A percentile compares a stretch with the other conserved stretches of the same genome.
Conservation (phyloP, 1,140 invertebrate species). For the Nixonia krombeini region DNA sequence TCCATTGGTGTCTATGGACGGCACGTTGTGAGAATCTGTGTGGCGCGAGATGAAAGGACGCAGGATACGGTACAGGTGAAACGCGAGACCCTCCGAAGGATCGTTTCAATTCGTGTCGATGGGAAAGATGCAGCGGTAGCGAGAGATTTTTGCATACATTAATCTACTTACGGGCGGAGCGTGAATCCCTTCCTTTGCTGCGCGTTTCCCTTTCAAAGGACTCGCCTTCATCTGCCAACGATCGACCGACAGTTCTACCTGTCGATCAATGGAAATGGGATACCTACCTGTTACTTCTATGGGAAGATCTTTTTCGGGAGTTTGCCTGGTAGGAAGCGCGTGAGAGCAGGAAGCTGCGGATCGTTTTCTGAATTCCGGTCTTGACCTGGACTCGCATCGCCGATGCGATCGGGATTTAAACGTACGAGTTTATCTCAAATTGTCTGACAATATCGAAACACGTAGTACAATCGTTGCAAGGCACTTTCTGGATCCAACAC, state of each 20-base stretch:
- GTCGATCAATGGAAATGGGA: slow-evolving; percentile 65
- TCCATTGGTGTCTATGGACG: too few species aligned
- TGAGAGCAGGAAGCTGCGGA: slow-evolving; percentile 46
- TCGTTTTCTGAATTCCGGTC: slow-evolving; percentile 39
- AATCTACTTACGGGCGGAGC: slow-evolving; percentile 59
- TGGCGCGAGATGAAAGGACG: slow-evolving; percentile 6
- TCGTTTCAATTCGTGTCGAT: slow-evolving; percentile 59
- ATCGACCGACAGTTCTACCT: slow-evolving; percentile 57
- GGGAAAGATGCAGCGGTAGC: slow-evolving; percentile 53
- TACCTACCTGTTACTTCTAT: slow-evolving; percentile 67
- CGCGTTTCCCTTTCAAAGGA: slow-evolving; percentile 39
- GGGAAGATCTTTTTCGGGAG: slow-evolving; percentile 62
- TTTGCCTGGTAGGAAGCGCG: slow-evolving; percentile 39
- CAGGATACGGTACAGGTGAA: slow-evolving; percentile 57
- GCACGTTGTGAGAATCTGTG: slow-evolving; percentile 27
- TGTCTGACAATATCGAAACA: neutral
- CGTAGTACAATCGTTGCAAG: too few species aligned
- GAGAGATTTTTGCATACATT: slow-evolving; percentile 67
- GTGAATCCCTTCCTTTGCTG: slow-evolving; percentile 51
- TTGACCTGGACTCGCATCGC: slow-evolving; percentile 25
- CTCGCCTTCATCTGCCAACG: too few species aligned
- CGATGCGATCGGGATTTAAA: slow-evolving; percentile 7
- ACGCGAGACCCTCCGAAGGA: slow-evolving; percentile 42
- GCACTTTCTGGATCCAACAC: too few species aligned
- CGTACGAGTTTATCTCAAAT: slow-evolving; percentile 21